Percentiles rank a stretch among this genome's conserved stretches.
Conservation (phyloP, 2,888 invertebrate species). For the Leistus spinibarbis region DNA sequence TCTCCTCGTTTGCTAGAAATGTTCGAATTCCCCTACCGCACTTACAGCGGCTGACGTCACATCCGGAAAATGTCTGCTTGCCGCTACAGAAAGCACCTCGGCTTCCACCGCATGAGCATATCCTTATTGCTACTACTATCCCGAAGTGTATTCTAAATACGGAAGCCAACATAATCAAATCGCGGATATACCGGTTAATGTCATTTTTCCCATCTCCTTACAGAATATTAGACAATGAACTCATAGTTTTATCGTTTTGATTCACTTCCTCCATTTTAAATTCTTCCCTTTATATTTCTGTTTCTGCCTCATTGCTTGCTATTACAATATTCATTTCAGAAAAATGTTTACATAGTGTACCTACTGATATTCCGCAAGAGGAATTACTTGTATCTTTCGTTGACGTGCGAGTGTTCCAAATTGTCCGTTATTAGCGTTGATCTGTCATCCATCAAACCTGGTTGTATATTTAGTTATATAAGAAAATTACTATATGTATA, state of each 20-base stretch:
- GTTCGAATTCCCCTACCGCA: neutral
- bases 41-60: slow-evolving; percentile 15
- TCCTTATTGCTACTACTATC: neutral
- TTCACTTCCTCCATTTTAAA: neutral
- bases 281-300: neutral
- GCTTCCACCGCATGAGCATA: neutral
- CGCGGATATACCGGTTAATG: neutral
- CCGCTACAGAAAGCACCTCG: slow-evolving; percentile 11
- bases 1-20: neutral
- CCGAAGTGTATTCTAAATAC: neutral
- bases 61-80: slow-evolving; percentile 33
- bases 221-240: neutral
- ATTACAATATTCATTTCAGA: too few relatives aligned
- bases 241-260: neutral
- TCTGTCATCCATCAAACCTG: too few relatives aligned
- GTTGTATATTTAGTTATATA: too few relatives aligned
- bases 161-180: neutral
- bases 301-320: too few relatives aligned
- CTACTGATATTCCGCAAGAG: too few relatives aligned
- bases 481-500: too few relatives aligned
- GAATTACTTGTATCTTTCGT: too few relatives aligned
- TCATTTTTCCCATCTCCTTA: neutral
- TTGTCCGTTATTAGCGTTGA: too few relatives aligned
- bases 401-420: too few relatives aligned
- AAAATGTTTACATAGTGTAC: too few relatives aligned